phyloP scores from a whole-genome alignment of 37 sponge, comb jelly and placozoan genomes.

The Axinella damicornis region DNA sequence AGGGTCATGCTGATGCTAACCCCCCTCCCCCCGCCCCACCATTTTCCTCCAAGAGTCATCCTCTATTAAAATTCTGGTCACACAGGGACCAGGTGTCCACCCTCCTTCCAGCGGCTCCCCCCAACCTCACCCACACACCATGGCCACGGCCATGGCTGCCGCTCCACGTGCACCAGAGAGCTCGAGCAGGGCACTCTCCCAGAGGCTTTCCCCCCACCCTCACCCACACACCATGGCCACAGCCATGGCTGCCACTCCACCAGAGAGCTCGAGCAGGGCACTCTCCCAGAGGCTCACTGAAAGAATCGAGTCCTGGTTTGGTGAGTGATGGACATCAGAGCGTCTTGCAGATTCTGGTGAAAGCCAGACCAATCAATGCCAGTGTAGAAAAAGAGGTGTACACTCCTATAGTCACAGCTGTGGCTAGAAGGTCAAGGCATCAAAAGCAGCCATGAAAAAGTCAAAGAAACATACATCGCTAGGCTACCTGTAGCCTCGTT shows the following conservation, averaged over 20 bases:
- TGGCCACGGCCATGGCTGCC: too few species aligned
- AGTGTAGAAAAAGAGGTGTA: too few species aligned
- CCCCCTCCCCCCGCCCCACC: too few species aligned
- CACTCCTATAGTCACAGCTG: too few species aligned
- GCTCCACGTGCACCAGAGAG: background rate
- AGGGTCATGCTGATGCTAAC: too few species aligned
- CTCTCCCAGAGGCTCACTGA: constrained; percentile 5
- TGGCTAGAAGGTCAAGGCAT: too few species aligned
- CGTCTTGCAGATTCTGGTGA: background rate
- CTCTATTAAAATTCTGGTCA: too few species aligned
- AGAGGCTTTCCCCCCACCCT: background rate
- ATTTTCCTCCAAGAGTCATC: too few species aligned
- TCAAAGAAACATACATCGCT: too few species aligned
- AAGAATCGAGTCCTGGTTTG: constrained; percentile 39
- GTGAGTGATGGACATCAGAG: constrained; percentile 10
- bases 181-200: background rate
- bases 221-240: background rate
- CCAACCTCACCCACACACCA: background rate
- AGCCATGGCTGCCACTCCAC: background rate
- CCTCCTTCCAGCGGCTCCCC: background rate
- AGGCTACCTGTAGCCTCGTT: too few species aligned
- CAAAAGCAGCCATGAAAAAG: too few species aligned
- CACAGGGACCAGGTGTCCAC: background rate
- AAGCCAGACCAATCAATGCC: too few species aligned
- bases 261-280: background rate